Base-by-base conservation (phyloP, 2,888 invertebrate species). In the Rapana venosa region DNA sequence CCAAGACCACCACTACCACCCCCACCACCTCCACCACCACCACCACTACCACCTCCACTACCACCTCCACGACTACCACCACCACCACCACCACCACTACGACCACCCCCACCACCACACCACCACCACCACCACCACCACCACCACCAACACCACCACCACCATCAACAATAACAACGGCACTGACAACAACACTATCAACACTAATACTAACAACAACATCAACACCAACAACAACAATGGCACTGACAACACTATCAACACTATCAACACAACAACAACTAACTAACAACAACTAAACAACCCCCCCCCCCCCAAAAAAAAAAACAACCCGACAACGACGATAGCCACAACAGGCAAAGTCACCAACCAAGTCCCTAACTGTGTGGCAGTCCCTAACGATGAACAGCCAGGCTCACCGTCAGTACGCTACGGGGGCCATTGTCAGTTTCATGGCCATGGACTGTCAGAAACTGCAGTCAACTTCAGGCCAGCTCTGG, bases 381-480 rank as follows among this genome's bases (percentile, higher is more conserved):
- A 47, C 47, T 47, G 47, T 47, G 47, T 47, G 47, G 5, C 74
- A 74, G 74, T 87, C 92, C 15, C 0, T 96, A 98, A 93, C 92
- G 61, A 93, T 96, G 89, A 96, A 95, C 77, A 95, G 93, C 85
- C 93, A 94, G 0, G 95, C 96, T 0, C 91, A 96, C 13, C 93
- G 94, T 8, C 93, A 94, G 47, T 95, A 95, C 90, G 96, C 96
- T 0, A 95, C 95, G 15, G 96, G 97, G 0, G 96, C 97, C 91
- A 96, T 96, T 79, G 96, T 96, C 0, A 96, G 97, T 92, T 92
- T 96, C 83, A 96, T 97, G 96, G 95, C 96, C 32, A 96, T 96
- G 47, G 97, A 97, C 92, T 96, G 96, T 22, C 96, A 96, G 90
- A 93, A 96, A 83, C 92, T 96, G 89, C 92, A 94, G 88, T 93